Evolutionary conservation across 30 jellyfish, hydroid and myxozoan genomes (phyloP).

Genomic region (Aurelia sp.): DNA sequence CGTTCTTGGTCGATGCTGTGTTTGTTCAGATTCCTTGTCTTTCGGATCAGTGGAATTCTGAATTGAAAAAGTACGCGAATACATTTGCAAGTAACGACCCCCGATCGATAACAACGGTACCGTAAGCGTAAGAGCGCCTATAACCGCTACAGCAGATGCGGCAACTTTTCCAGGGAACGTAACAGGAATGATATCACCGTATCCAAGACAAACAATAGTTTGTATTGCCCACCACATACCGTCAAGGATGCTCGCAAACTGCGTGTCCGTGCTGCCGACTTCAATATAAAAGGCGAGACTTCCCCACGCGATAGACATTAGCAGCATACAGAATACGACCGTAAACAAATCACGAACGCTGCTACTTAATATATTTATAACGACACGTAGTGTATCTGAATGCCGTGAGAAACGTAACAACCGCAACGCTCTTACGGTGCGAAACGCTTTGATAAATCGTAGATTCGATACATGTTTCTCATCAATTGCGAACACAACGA

Average conservation of each 20-base stretch:
- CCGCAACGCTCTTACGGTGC: conserved; percentile 76
- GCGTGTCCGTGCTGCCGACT: conserved; percentile 46
- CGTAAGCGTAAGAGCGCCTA: conserved; percentile 86
- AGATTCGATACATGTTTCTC: conserved; percentile 53
- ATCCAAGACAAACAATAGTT: conserved; percentile 82
- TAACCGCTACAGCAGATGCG: conserved; percentile 70
- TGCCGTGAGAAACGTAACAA: conserved; percentile 78
- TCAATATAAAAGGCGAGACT: conserved; percentile 76
- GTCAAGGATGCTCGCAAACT: conserved; percentile 76
- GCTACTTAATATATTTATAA: conserved; percentile 61
- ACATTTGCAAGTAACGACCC: conserved; percentile 66
- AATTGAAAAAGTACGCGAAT: conserved; percentile 59
- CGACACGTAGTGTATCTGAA: conserved; percentile 72
- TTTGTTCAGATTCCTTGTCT: not conserved
- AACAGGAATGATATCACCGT: conserved; percentile 88
- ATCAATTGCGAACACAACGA: conserved; percentile 60
- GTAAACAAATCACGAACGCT: conserved; percentile 71
- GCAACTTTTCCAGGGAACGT: conserved; percentile 81
- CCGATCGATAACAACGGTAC: conserved; percentile 82
- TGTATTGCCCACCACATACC: conserved; percentile 94
- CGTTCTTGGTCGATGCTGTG: not conserved
- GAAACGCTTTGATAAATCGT: conserved; percentile 70
- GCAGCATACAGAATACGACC: conserved; percentile 67
- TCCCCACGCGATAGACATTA: conserved; percentile 70
- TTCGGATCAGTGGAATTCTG: conserved; percentile 8